These are phyloP conservation scores for Myotis myotis DNA, from an alignment of 2,797 vertebrate species.

Conservation along the genomic window DNA sequence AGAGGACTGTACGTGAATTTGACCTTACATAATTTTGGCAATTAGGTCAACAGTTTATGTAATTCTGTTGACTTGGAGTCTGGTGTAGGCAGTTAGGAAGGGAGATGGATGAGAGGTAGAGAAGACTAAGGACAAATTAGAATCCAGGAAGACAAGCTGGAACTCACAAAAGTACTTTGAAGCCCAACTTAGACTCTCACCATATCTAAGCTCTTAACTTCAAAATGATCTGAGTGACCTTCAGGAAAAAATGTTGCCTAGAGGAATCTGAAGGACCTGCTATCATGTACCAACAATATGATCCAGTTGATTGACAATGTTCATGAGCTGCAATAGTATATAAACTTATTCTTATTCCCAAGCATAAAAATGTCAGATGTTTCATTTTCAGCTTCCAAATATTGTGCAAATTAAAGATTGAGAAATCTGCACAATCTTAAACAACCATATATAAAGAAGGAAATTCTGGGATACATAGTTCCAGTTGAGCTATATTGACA, in stretches of 20 bases:
- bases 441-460: neutral
- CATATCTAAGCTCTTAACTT: neutral
- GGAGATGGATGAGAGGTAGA: neutral
- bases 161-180: neutral
- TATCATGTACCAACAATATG: neutral
- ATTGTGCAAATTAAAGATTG: neutral
- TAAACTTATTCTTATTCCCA: neutral
- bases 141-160: neutral
- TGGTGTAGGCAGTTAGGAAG: neutral
- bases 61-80: neutral
- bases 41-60: neutral
- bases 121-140: neutral
- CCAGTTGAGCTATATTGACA: neutral
- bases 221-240: neutral
- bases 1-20: neutral
- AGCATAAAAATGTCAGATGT: neutral
- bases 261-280: neutral
- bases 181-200: neutral
- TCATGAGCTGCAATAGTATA: neutral
- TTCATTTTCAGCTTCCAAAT: constrained; percentile 19
- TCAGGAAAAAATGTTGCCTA: neutral
- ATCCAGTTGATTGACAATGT: neutral
- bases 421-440: neutral
- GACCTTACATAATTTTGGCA: neutral
- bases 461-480: neutral